Conservation (phyloP, 2,888 invertebrate species). For the Strigamia transsilvanica region DNA sequence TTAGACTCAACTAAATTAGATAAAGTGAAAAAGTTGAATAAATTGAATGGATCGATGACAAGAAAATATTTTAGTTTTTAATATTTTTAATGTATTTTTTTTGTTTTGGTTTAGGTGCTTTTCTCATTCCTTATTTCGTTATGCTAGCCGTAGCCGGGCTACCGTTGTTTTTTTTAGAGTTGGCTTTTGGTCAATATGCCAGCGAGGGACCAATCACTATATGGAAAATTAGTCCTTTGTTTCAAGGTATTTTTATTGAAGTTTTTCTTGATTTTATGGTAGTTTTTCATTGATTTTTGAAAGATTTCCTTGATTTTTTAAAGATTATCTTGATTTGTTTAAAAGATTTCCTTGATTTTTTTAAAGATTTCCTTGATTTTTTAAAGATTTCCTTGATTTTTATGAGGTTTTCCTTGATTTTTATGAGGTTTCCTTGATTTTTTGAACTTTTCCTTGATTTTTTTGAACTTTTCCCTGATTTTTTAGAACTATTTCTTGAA, state of each 20-base stretch:
- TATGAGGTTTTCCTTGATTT: too few relatives aligned
- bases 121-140: constrained; percentile 66
- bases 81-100: constrained; percentile 34
- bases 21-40: too few relatives aligned
- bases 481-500: neutral
- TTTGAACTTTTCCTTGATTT: neutral
- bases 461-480: neutral
- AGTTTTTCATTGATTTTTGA: too few relatives aligned
- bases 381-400: neutral
- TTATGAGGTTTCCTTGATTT: too few relatives aligned
- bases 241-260: constrained; percentile 63
- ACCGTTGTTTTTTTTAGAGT: constrained; percentile 66
- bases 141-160: constrained; percentile 66
- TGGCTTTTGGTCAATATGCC: constrained; percentile 67
- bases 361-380: too few relatives aligned
- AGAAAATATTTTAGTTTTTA: neutral
- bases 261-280: neutral
- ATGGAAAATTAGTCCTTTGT: constrained; percentile 67
- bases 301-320: neutral
- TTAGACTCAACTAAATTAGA: neutral
- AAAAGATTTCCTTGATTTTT: too few relatives aligned
- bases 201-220: constrained; percentile 67
- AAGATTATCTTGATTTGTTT: too few relatives aligned
- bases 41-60: too few relatives aligned
- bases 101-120: constrained; percentile 63